A percentile compares a stretch with the other conserved stretches of the same genome.
These are phyloP conservation scores for Todus mexicanus DNA, from an alignment of 2,797 vertebrate species.

Conservation along the genomic window DNA sequence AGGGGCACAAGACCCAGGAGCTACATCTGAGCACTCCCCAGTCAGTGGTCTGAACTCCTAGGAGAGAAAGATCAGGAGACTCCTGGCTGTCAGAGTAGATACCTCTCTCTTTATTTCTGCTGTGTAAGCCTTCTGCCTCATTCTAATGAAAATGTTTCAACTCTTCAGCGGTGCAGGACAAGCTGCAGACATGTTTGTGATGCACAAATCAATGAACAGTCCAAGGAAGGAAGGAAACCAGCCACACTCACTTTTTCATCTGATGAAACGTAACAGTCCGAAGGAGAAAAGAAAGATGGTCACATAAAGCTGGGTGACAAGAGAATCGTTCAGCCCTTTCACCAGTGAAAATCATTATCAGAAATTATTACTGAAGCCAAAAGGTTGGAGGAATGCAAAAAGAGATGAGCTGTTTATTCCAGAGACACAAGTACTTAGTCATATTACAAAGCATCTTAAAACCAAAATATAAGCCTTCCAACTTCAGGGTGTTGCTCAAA, in stretches of 20 bases:
- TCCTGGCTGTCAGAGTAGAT: background rate
- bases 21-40: background rate
- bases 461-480: background rate
- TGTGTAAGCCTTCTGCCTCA: background rate
- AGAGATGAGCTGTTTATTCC: background rate
- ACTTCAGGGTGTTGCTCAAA: background rate
- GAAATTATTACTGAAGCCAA: background rate
- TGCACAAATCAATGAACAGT: background rate
- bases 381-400: background rate
- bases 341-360: background rate
- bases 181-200: background rate
- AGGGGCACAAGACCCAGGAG: background rate
- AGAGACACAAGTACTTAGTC: background rate
- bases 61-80: background rate
- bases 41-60: background rate
- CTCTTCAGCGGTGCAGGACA: background rate
- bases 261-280: background rate
- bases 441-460: background rate
- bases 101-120: background rate
- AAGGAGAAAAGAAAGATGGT: background rate
- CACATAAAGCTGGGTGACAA: background rate
- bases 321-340: background rate
- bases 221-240: background rate
- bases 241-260: background rate
- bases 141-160: background rate